These are phyloP conservation scores for Aplodontia rufa DNA, from an alignment of 2,113 vertebrate species.

Conservation along the genomic window DNA sequence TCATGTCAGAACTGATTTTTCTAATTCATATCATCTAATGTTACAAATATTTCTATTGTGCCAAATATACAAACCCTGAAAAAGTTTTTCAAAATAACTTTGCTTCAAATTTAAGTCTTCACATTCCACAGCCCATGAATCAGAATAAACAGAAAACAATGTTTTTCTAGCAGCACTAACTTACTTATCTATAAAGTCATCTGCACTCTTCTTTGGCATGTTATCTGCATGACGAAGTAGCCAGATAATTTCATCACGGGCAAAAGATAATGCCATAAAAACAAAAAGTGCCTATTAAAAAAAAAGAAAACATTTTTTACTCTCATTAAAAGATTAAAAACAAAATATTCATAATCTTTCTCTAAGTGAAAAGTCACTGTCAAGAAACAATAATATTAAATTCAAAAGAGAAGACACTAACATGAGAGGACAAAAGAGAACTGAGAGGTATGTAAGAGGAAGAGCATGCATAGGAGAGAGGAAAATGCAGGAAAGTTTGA, in stretches of 20 bases:
- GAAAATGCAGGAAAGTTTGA: background rate
- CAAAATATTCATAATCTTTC: slow-evolving; percentile 38
- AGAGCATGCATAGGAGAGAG: background rate
- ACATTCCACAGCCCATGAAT: background rate
- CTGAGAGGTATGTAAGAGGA: background rate
- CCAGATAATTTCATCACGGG: slow-evolving; percentile 99
- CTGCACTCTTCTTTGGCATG: slow-evolving; percentile 99
- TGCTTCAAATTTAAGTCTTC: background rate
- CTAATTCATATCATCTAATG: slow-evolving; percentile 38
- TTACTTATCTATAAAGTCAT: slow-evolving; percentile 99
- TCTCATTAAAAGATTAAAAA: slow-evolving; percentile 23
- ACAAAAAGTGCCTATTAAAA: slow-evolving; percentile 94
- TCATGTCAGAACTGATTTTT: slow-evolving; percentile 1
- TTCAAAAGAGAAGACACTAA: background rate
- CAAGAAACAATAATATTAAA: slow-evolving; percentile 22
- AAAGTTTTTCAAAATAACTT: slow-evolving; percentile 34
- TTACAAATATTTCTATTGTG: slow-evolving; percentile 34
- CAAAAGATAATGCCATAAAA: slow-evolving; percentile 99
- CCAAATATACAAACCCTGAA: background rate
- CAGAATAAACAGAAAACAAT: background rate
- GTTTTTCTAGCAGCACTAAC: slow-evolving; percentile 63
- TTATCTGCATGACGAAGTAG: slow-evolving; percentile 98
- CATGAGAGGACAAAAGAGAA: background rate
- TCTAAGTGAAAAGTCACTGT: slow-evolving; percentile 4
- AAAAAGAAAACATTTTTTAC: slow-evolving; percentile 16